A percentile compares a stretch with the other conserved stretches of the same genome.
Conservation (phyloP, 1,140 invertebrate genomes). For the Listronotus bonariensis region DNA sequence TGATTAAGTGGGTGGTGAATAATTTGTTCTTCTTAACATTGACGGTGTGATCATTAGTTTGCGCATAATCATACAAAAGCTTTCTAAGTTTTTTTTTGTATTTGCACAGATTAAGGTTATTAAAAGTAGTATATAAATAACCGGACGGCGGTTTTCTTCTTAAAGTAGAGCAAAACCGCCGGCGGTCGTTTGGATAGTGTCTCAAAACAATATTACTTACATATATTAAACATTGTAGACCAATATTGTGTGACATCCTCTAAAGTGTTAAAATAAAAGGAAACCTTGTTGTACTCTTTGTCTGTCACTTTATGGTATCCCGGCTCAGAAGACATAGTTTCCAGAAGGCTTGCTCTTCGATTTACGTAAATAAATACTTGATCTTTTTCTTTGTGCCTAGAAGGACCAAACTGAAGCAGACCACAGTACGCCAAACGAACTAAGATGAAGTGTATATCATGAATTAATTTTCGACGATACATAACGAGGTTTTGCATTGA, state of each 20-base stretch:
- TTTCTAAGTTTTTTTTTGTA: no score
- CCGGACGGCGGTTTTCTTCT: no score
- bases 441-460: constrained; percentile 63
- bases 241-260: constrained; percentile 72
- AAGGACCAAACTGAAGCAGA: constrained; percentile 72
- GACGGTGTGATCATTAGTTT: no score
- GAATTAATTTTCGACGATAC: constrained; percentile 68
- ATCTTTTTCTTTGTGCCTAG: constrained; percentile 71
- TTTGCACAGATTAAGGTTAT: no score
- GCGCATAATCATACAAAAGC: no score
- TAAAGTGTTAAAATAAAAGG: constrained; percentile 63
- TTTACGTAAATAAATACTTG: constrained; percentile 75
- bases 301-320: constrained; percentile 69
- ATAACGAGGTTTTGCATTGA: constrained; percentile 62
- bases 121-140: no score
- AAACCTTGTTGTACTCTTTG: constrained; percentile 60
- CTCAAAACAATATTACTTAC: no score
- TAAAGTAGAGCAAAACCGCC: no score
- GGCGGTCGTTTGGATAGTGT: no score
- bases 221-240: constrained; percentile 71
- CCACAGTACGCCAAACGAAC: constrained; percentile 68
- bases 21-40: no score
- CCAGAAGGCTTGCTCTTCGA: constrained; percentile 63
- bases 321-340: constrained; percentile 67
- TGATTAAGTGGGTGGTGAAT: no score